Conservation (phyloP, 2,113 vertebrate species). For the Mesitornis unicolor region DNA sequence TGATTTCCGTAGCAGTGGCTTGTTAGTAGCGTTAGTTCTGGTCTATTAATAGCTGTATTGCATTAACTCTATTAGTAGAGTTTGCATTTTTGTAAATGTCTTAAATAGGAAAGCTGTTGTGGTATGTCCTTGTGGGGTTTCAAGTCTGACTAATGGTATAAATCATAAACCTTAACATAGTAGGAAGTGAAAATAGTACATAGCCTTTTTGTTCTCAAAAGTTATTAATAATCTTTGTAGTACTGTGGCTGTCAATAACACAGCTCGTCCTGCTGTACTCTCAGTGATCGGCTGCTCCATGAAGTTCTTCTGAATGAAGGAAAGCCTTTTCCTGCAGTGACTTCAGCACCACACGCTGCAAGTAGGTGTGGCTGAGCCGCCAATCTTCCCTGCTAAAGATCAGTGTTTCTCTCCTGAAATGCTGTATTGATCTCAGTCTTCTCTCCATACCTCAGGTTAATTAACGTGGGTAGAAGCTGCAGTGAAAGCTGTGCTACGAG, state of each 20-base stretch:
- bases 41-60: background rate
- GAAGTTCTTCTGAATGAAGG: background rate
- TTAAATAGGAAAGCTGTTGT: background rate
- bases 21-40: background rate
- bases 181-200: background rate
- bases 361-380: background rate
- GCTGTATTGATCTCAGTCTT: background rate
- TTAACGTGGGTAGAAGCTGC: background rate
- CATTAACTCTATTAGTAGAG: background rate
- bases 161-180: background rate
- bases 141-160: background rate
- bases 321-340: background rate
- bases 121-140: background rate
- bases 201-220: background rate
- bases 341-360: background rate
- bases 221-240: background rate
- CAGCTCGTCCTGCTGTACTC: background rate
- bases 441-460: background rate
- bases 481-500: background rate
- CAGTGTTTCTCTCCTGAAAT: background rate
- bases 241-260: background rate
- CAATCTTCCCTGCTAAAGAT: background rate
- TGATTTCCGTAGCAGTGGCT: background rate
- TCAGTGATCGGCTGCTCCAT: fast-evolving
- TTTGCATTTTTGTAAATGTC: background rate